Evolutionary conservation across 2,888 invertebrate species (phyloP).

Genomic region (Drepana falcataria): DNA sequence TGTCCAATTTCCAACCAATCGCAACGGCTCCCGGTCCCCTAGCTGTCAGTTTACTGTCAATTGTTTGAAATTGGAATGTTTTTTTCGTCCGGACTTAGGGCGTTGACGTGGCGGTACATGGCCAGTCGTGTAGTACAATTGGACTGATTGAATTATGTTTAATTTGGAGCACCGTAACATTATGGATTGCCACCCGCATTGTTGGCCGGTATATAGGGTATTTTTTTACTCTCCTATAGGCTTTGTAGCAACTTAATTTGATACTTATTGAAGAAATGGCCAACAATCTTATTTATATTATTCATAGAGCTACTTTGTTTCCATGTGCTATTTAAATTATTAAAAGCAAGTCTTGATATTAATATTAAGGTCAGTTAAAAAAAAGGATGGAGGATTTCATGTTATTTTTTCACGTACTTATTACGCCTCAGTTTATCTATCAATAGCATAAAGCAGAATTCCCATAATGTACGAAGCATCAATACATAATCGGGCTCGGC

Average conservation of each 20-base stretch:
- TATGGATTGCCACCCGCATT: conserved; percentile 73
- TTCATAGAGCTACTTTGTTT: too few relatives aligned
- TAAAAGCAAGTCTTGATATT: too few relatives aligned
- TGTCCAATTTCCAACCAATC: conserved; percentile 72
- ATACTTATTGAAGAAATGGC: too few relatives aligned
- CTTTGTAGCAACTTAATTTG: conserved; percentile 5
- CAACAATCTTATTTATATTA: too few relatives aligned
- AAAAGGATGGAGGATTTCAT: too few relatives aligned
- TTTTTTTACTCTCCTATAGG: conserved; percentile 19
- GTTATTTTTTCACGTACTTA: too few relatives aligned
- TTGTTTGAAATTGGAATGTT: conserved; percentile 61
- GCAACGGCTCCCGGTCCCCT: conserved; percentile 66
- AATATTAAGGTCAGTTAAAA: too few relatives aligned
- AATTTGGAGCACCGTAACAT: conserved; percentile 55
- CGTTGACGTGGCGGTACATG: conserved; percentile 69
- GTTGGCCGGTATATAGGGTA: conserved; percentile 39
- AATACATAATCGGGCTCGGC: conserved; percentile 38
- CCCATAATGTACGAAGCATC: conserved; percentile 41
- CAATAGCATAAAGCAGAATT: conserved; percentile 22
- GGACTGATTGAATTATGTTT: conserved; percentile 74
- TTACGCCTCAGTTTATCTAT: conserved; percentile 14
- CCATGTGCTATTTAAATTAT: too few relatives aligned
- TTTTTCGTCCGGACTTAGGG: conserved; percentile 54
- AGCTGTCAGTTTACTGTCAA: conserved; percentile 72
- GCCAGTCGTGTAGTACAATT: conserved; percentile 69